Evolutionary conservation across 2,888 invertebrate species (phyloP).

Genomic region (Drosophila maculinotata): DNA sequence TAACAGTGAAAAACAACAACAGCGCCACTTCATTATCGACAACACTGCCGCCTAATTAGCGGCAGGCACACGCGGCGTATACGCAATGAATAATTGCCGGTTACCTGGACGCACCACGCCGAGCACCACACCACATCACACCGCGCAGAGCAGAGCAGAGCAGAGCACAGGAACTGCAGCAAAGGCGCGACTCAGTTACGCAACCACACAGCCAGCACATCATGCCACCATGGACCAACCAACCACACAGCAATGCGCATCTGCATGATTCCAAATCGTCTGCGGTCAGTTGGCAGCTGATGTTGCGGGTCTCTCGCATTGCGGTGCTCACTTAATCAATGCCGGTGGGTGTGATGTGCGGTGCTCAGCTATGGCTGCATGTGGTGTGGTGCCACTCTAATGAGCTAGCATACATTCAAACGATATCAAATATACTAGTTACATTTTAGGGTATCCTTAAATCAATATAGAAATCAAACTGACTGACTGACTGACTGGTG

Average conservation of each 20-base stretch:
- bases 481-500: no score
- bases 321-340: conserved; percentile 25
- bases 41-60: conserved; percentile 70
- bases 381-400: not conserved
- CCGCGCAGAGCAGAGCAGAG: not conserved
- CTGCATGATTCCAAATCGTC: conserved; percentile 42
- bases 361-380: not conserved
- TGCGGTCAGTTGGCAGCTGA: conserved; percentile 41
- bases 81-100: conserved; percentile 67
- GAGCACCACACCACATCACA: conserved; percentile 1
- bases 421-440: no score
- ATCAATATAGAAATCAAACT: no score
- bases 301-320: conserved; percentile 25
- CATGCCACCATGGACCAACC: not conserved
- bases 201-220: conserved; percentile 21
- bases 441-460: no score
- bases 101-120: conserved; percentile 38
- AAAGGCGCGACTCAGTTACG: not conserved
- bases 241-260: conserved; percentile 45
- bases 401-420: no score
- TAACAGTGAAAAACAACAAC: conserved; percentile 22
- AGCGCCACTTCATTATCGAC: conserved; percentile 70
- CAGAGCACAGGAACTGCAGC: conserved; percentile 4
- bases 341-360: not conserved
- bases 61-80: conserved; percentile 53